Evolutionary conservation across 2,888 invertebrate species (phyloP).

Genomic region (Mechanitis messenoides): DNA sequence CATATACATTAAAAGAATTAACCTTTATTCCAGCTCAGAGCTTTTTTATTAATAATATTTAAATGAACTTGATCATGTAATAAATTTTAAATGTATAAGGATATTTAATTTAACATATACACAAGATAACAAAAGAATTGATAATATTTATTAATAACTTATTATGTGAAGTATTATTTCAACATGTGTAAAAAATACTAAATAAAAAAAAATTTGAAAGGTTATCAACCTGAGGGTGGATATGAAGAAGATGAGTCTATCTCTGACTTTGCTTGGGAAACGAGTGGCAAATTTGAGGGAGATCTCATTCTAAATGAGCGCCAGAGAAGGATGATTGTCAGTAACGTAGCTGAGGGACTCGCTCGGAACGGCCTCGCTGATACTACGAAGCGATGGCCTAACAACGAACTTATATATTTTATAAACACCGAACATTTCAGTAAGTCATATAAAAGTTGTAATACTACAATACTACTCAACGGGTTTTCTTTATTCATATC

Average conservation of each 20-base stretch:
- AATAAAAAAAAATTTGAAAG: slow-evolving; percentile 30
- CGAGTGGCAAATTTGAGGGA: slow-evolving; percentile 73
- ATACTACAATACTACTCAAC: too few species aligned
- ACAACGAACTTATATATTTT: slow-evolving; percentile 65
- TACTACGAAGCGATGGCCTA: slow-evolving; percentile 66
- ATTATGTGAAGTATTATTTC: neutral
- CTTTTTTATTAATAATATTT: too few species aligned
- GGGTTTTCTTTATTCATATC: too few species aligned
- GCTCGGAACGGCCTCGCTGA: slow-evolving; percentile 66
- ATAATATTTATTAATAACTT: neutral
- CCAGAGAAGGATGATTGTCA: slow-evolving; percentile 62
- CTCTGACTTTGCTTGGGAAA: slow-evolving; percentile 69
- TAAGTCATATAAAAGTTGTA: slow-evolving; percentile 41
- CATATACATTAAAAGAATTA: too few species aligned
- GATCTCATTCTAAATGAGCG: slow-evolving; percentile 69
- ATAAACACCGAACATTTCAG: slow-evolving; percentile 68
- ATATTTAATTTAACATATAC: too few species aligned
- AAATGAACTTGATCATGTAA: too few species aligned
- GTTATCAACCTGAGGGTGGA: slow-evolving; percentile 45
- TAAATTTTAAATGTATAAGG: too few species aligned
- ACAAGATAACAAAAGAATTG: too few species aligned
- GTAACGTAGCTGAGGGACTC: slow-evolving; percentile 61
- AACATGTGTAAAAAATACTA: neutral
- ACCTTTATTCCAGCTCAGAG: too few species aligned
- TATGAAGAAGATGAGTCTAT: slow-evolving; percentile 53